Conservation (phyloP, 2,888 invertebrate species). For the Amblyjoppa proteus region DNA sequence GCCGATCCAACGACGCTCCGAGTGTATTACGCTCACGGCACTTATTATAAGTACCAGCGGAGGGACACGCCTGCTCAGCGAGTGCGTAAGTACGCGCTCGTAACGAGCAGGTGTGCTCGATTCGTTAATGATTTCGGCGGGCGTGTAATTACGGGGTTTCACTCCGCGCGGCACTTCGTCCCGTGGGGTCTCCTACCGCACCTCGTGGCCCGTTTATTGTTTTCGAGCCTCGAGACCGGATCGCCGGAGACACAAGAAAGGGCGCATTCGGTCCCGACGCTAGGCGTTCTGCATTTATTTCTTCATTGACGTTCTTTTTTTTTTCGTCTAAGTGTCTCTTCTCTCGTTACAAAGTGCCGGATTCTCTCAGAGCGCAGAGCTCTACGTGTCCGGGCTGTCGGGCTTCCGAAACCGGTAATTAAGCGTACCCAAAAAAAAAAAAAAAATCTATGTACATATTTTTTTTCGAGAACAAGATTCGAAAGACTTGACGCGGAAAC, state of each 20-base stretch:
- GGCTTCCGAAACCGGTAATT: conserved; percentile 48
- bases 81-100: conserved; percentile 24
- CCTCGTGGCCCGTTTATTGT: conserved; percentile 8
- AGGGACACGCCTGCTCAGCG: background rate
- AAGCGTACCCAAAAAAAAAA: background rate
- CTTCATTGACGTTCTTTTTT: conserved; percentile 11
- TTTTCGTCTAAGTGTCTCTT: background rate
- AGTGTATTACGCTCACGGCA: conserved; percentile 24
- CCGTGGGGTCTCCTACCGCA: conserved; percentile 1
- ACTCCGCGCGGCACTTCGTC: conserved; percentile 20
- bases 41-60: conserved; percentile 12
- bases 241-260: background rate
- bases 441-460: background rate
- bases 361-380: conserved; percentile 15
- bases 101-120: conserved; percentile 53
- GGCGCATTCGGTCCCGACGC: background rate
- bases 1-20: background rate
- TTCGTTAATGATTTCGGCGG: conserved; percentile 61
- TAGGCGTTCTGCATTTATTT: background rate
- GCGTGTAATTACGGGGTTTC: conserved; percentile 62
- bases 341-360: background rate
- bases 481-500: conserved; percentile 39
- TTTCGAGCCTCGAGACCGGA: background rate
- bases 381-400: conserved; percentile 19
- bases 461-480: background rate